Conservation (phyloP, 1,140 invertebrate genomes). For the Drosophila ohnishii region DNA sequence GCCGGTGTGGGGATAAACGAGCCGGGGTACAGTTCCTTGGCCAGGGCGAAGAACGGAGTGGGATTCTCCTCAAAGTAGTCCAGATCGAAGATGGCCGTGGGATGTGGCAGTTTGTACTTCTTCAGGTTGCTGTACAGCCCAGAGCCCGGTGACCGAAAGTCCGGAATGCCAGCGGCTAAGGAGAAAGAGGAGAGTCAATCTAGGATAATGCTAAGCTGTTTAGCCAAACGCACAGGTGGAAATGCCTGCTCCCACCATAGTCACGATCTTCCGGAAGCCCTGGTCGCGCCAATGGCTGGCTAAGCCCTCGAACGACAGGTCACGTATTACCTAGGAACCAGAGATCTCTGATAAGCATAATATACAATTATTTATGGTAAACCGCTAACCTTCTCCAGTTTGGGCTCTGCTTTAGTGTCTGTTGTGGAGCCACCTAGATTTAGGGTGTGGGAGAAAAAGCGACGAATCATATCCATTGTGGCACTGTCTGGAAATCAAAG, state of each 20-base stretch:
- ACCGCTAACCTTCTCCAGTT: slow-evolving; percentile 46
- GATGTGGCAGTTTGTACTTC: slow-evolving; percentile 95
- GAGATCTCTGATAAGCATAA: neutral
- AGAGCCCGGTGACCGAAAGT: slow-evolving; percentile 94
- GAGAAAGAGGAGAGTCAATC: slow-evolving; percentile 74
- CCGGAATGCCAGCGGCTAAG: slow-evolving; percentile 96
- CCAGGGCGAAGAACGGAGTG: slow-evolving; percentile 93
- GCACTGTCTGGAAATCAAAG: slow-evolving; percentile 22
- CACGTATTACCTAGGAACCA: slow-evolving; percentile 84
- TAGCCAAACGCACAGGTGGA: slow-evolving; percentile 90
- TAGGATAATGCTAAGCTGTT: neutral
- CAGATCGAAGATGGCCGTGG: slow-evolving; percentile 98
- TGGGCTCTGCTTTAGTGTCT: slow-evolving; percentile 13
- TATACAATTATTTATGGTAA: neutral
- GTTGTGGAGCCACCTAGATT: slow-evolving; percentile 25
- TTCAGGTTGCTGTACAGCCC: slow-evolving; percentile 96
- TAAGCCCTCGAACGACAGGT: slow-evolving; percentile 87
- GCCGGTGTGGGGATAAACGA: slow-evolving; percentile 91
- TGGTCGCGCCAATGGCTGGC: slow-evolving; percentile 88
- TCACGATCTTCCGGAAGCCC: slow-evolving; percentile 93
- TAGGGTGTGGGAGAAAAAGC: slow-evolving; percentile 59
- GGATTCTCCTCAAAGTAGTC: slow-evolving; percentile 92
- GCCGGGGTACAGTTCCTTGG: slow-evolving; percentile 93
- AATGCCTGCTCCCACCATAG: slow-evolving; percentile 97
- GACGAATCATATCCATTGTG: slow-evolving; percentile 61